Evolutionary conservation across 2,888 invertebrate genomes (phyloP), one percentile per base, ranked within the genome.

Genomic region (Athalia cordata): DNA sequence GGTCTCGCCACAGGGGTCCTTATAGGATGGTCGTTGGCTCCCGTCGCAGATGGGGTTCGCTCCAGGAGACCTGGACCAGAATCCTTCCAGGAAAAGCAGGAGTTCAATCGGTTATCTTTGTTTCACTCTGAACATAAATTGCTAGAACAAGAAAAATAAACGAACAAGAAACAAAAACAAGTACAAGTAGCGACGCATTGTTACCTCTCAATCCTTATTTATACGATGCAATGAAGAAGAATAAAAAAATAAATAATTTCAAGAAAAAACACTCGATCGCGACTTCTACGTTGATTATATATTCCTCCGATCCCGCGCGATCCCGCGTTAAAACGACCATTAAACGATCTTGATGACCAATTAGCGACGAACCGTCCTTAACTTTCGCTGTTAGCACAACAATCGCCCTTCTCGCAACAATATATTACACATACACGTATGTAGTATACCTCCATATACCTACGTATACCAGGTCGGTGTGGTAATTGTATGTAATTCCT

Each of bases 21-120:
- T 29, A 59, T 29, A 62, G 62, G 47, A 13, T 57, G n/a, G 61
- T 9, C 15, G 62, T 29, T 80, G 81, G 80, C 79, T 81, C 78
- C 78, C 55, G 79, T 29, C 29, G 64, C 67, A 78, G 79, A 79
- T 77, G 77, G 72, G 65, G 66, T 70, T 78, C 81, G 49, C 81
- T 62, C 77, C 77, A 64, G 78, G 80, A 80, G 79, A 79, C 62
- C 29, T 45, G 62, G 62, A 64, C 75, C 75, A 61, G 62, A 62
- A 75, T 75, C 75, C 75, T 75, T 75, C 75, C 59, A 47, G 43
- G 62, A 75, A 75, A 15, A 50, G 45, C n/a, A 72, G 29, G 57
- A 72, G 59, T 72, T 72, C 57, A 47, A 72, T 72, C 68, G 68
- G 11, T 55, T 50, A 68, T 68, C 68, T 68, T 68, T 68, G 68